phyloP scores from a whole-genome alignment of 2,797 vertebrate species.

The Phataginus tricuspis region DNA sequence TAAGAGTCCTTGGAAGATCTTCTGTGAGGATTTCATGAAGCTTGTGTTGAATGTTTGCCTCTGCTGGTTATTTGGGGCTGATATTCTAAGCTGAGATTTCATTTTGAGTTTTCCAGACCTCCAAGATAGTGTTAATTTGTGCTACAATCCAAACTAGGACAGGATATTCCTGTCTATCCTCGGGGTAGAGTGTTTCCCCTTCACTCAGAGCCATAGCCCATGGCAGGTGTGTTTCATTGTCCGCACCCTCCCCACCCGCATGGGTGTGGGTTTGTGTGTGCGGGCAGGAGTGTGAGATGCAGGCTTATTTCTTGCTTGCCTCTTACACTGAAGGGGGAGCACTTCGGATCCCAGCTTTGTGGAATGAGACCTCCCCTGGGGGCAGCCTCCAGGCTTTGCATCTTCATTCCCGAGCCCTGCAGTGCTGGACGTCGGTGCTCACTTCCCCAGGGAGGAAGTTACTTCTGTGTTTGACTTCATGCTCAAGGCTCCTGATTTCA shows the following conservation, averaged over 20 bases:
- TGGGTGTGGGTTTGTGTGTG: not conserved
- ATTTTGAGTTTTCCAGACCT: not conserved
- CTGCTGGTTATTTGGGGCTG: not conserved
- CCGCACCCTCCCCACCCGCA: not conserved
- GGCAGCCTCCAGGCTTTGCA: not conserved
- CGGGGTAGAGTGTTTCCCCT: not conserved
- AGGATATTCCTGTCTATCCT: not conserved
- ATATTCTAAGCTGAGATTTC: not conserved
- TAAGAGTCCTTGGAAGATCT: not conserved
- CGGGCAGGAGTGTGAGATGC: not conserved
- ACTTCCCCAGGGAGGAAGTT: not conserved
- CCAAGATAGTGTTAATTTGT: not conserved
- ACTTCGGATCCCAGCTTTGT: not conserved
- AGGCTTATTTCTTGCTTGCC: not conserved
- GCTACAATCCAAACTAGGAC: not conserved
- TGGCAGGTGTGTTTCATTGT: not conserved
- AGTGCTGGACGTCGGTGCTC: not conserved
- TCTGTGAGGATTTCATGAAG: not conserved
- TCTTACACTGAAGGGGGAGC: not conserved
- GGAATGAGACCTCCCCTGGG: not conserved
- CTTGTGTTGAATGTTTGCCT: not conserved
- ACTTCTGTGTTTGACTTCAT: not conserved
- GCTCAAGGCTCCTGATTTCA: not conserved
- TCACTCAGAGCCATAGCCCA: not conserved
- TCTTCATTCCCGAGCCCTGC: not conserved